Conservation (phyloP, 30 jellyfish, hydroid and myxozoan genomes). For the Chironex yamaguchii region DNA sequence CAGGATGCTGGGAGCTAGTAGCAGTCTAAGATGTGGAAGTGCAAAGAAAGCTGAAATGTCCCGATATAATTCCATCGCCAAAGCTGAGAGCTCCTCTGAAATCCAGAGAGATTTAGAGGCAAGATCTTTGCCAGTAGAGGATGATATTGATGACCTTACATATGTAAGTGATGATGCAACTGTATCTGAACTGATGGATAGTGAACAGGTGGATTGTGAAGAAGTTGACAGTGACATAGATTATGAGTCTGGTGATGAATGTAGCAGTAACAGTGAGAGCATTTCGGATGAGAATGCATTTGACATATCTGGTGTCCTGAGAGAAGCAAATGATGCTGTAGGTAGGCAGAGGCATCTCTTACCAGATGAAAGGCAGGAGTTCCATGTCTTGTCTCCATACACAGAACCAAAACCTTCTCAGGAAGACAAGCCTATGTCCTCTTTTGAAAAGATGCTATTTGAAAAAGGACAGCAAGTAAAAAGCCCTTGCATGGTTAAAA, state of each 20-base stretch:
- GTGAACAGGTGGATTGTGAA: not conserved
- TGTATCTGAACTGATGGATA: not conserved
- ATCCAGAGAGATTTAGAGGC: no score
- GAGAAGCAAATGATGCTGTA: constrained; percentile 75
- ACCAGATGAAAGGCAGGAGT: not conserved
- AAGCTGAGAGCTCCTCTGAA: no score
- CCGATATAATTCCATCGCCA: no score
- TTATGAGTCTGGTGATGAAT: constrained; percentile 51
- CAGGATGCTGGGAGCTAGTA: not conserved
- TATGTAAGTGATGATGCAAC: no score
- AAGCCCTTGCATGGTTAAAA: constrained; percentile 47
- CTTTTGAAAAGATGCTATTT: constrained; percentile 63
- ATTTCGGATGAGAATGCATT: constrained; percentile 84
- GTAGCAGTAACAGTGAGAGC: constrained; percentile 5
- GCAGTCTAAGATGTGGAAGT: not conserved
- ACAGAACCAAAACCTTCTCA: not conserved
- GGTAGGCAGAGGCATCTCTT: not conserved
- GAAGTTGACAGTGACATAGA: not conserved
- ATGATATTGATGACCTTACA: no score
- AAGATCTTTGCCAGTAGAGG: no score
- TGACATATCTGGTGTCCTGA: constrained; percentile 84
- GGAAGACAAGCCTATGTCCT: not conserved
- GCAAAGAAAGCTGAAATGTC: no score
- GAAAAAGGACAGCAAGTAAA: constrained; percentile 58
- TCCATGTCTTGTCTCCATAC: not conserved